Evolutionary conservation across 2,888 invertebrate genomes (phyloP).

Genomic region (Microdon myrmicae): DNA sequence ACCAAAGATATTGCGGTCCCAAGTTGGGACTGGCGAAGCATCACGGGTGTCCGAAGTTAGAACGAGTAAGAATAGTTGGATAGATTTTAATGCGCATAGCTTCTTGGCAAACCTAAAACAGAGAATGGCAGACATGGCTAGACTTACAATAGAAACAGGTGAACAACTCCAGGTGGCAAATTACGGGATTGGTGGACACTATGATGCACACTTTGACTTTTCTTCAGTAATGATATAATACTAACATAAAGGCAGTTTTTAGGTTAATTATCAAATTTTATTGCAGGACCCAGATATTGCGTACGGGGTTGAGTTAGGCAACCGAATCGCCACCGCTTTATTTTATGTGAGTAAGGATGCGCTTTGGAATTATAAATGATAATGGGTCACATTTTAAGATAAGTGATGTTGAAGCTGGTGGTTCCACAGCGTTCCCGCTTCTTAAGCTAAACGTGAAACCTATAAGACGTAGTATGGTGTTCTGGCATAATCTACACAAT

Average conservation of each 20-base stretch:
- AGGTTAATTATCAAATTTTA: conserved; percentile 8
- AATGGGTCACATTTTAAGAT: conserved; percentile 64
- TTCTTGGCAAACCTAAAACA: conserved; percentile 60
- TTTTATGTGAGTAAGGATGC: conserved; percentile 33
- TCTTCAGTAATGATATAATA: conserved; percentile 54
- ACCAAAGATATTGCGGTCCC: background rate
- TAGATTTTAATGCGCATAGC: conserved; percentile 58
- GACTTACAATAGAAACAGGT: conserved; percentile 70
- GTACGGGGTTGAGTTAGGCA: background rate
- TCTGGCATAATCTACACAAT: conserved; percentile 71
- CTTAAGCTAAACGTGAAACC: conserved; percentile 68
- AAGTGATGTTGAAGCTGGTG: conserved; percentile 71
- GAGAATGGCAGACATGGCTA: conserved; percentile 69
- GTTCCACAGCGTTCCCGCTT: conserved; percentile 72
- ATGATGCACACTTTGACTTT: conserved; percentile 72
- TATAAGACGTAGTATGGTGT: conserved; percentile 70
- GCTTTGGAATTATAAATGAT: too few species aligned
- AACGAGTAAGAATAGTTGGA: conserved; percentile 73
- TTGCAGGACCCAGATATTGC: background rate
- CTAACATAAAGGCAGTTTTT: background rate
- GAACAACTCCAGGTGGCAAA: conserved; percentile 75
- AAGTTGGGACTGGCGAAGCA: background rate
- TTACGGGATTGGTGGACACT: conserved; percentile 78
- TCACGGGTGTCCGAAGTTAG: conserved; percentile 66
- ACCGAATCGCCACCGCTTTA: conserved; percentile 19